Conservation (phyloP, 2,113 vertebrate species). For the Hemibagrus wyckioides region DNA sequence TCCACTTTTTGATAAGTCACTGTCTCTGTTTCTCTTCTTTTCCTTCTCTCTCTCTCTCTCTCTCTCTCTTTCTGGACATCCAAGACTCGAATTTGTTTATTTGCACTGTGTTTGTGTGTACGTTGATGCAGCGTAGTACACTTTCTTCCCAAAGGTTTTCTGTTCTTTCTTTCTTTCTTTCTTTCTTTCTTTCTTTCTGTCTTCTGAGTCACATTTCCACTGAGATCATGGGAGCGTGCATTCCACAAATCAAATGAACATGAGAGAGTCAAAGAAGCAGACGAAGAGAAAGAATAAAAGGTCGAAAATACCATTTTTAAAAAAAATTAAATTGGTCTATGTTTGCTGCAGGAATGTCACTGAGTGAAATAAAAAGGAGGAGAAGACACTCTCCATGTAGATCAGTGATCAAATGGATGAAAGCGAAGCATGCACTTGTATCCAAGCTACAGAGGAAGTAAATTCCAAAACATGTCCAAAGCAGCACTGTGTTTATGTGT, state of each 20-base stretch:
- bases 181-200: not conserved
- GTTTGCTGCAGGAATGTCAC: not conserved
- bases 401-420: constrained; percentile 12
- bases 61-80: not conserved
- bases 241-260: constrained; percentile 37
- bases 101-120: not conserved
- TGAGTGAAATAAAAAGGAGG: not conserved
- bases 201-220: constrained; percentile 39
- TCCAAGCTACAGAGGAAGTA: constrained; percentile 48
- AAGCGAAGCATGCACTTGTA: constrained; percentile 24
- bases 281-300: not conserved
- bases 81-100: not conserved
- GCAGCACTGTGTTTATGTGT: not conserved
- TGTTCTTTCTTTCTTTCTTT: not conserved
- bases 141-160: not conserved
- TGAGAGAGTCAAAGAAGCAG: not conserved
- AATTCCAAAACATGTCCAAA: constrained; percentile 44
- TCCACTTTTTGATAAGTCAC: not conserved
- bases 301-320: not conserved
- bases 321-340: not conserved
- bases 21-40: not conserved
- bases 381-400: not conserved
- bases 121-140: not conserved
- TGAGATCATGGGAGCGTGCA: constrained; percentile 42
- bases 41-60: not conserved